Percentiles rank a stretch among this genome's conserved stretches.
These are phyloP conservation scores for Aporophyla lueneburgensis DNA, from an alignment of 2,888 invertebrate species.

Conservation along the genomic window DNA sequence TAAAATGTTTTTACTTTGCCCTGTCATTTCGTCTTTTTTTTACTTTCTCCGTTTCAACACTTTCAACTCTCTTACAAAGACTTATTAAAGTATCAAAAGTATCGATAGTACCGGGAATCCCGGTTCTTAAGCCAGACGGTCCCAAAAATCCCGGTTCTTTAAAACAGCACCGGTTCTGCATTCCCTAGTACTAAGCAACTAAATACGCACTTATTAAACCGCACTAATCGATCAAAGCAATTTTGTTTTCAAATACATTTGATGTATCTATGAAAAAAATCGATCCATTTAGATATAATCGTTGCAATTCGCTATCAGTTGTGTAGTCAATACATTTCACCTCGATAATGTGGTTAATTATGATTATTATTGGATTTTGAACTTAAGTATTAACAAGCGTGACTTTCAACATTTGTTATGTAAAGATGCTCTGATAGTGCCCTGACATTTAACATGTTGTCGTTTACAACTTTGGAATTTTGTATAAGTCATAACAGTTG, in stretches of 20 bases:
- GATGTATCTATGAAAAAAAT: slow-evolving; percentile 16
- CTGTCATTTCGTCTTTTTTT: no score
- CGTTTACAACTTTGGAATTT: slow-evolving; percentile 8
- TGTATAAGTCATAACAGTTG: background rate
- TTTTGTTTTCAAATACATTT: slow-evolving; percentile 32
- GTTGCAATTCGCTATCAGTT: slow-evolving; percentile 13
- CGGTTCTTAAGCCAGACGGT: no score
- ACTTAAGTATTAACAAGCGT: background rate
- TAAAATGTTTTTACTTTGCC: no score
- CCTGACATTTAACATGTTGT: slow-evolving; percentile 19
- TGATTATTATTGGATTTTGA: slow-evolving; percentile 32
- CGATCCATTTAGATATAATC: slow-evolving; percentile 28
- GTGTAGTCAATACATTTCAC: slow-evolving; percentile 23
- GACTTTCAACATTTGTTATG: slow-evolving; percentile 21
- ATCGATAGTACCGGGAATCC: no score
- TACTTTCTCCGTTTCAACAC: no score
- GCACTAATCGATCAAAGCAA: slow-evolving; percentile 19
- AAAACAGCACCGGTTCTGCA: no score
- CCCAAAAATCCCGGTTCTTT: no score
- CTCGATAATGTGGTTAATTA: slow-evolving; percentile 21
- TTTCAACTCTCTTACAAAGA: no score
- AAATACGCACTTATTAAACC: slow-evolving; percentile 13
- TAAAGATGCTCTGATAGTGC: background rate
- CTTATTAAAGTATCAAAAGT: no score
- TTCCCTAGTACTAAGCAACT: slow-evolving; percentile 23